Evolutionary conservation across 2,888 invertebrate genomes (phyloP).

Genomic region (Acleris laterana): DNA sequence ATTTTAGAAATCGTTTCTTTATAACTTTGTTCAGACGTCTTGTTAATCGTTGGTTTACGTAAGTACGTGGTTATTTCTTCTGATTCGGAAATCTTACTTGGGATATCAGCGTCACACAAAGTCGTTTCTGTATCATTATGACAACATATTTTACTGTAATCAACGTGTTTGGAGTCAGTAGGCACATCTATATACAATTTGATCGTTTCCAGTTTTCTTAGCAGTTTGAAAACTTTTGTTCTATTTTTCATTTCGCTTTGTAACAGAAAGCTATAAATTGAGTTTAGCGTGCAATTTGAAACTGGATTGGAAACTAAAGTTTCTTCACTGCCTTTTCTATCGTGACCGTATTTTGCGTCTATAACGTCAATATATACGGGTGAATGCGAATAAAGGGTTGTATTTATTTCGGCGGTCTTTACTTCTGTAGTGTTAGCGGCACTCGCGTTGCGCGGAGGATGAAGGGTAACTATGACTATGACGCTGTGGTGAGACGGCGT

Average conservation of each 20-base stretch:
- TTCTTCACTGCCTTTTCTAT: slow-evolving; percentile 42
- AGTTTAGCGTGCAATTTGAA: slow-evolving; percentile 58
- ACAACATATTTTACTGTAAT: slow-evolving; percentile 59
- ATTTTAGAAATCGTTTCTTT: slow-evolving; percentile 56
- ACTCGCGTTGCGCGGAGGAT: slow-evolving; percentile 42
- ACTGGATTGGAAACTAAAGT: slow-evolving; percentile 37
- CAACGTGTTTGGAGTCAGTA: slow-evolving; percentile 46
- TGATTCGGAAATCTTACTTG: slow-evolving; percentile 22
- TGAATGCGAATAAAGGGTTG: slow-evolving; percentile 48
- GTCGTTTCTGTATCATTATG: slow-evolving; percentile 39
- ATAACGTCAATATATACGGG: slow-evolving; percentile 67
- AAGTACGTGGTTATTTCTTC: slow-evolving; percentile 24
- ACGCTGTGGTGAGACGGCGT: slow-evolving; percentile 48
- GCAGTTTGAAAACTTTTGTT: slow-evolving; percentile 59
- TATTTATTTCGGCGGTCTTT: slow-evolving; percentile 49
- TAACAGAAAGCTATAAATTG: slow-evolving; percentile 60
- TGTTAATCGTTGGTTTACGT: background rate
- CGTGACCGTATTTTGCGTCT: slow-evolving; percentile 51
- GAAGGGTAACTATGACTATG: slow-evolving; percentile 66
- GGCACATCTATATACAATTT: slow-evolving; percentile 67
- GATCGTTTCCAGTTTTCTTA: slow-evolving; percentile 56
- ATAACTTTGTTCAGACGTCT: slow-evolving; percentile 37
- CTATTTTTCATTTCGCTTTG: slow-evolving; percentile 56
- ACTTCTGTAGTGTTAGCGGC: slow-evolving; percentile 33
- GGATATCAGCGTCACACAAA: slow-evolving; percentile 43